Evolutionary conservation across 2,797 vertebrate species (phyloP), one percentile per base, ranked within the genome.

Genomic region (Lithobates sylvaticus): DNA sequence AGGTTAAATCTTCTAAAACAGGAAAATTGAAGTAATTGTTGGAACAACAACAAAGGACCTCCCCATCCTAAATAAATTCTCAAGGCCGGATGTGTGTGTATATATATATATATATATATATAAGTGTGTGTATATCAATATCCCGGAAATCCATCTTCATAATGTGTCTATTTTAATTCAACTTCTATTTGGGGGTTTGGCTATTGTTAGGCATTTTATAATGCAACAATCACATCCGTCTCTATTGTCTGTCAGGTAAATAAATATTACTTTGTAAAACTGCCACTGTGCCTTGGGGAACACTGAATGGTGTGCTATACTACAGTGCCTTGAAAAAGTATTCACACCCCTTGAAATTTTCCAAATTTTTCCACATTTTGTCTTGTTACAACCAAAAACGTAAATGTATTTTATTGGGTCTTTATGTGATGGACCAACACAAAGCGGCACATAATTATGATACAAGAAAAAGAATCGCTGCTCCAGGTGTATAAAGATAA

Each of bases 201-300:
- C 73, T 85, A 85, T 85, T 85, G 78, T 85, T 86, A 75, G 36
- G n/a, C 26, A 9, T 50, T 50, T 42, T 75, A 68, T 36, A 50
- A 68, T 54, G 61, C 16, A 26, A 75, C 74, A 74, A 80, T 73
- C 18, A 47, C 29, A 67, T 80, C 77, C 71, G 77, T 39, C 27
- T 61, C 65, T 23, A 81, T 81, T 86, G 84, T 86, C 29, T n/a
- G 18, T n/a, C 58, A n/a, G 58, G n/a, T 64, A 10, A 50, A 15
- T 4, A 6, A 54, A 54, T 54, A 54, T 54, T 5, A 54, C 16
- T 47, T 47, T 18, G 50, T 15, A 54, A 54, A 54, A 54, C 5
- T 54, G 50, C 16, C 3, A 16, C 50, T 16, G 50, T 18, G 50
- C 50, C 16, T 54, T 6, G 15, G 50, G 50, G 50, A 54, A 3